Evolutionary conservation across 2,113 vertebrate species (phyloP).

Genomic region (Rhea americana): DNA sequence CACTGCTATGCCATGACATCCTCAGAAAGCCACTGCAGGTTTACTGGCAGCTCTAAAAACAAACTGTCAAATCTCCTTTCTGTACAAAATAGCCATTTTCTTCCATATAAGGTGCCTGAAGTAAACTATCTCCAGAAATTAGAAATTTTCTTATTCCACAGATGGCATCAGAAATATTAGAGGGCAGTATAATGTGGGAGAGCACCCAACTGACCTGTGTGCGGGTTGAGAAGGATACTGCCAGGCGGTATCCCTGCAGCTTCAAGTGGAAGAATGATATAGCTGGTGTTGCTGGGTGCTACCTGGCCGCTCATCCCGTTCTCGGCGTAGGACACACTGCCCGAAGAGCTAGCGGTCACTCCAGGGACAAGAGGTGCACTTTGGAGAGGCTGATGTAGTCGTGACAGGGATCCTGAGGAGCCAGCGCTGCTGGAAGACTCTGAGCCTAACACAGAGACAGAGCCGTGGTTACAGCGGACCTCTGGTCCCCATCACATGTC

Average conservation of each 20-base stretch:
- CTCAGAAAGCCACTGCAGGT: not conserved
- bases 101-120: not conserved
- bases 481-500: accelerated
- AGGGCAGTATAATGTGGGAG: not conserved
- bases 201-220: slow-evolving; percentile 83
- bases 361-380: slow-evolving; percentile 70
- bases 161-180: not conserved
- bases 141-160: not conserved
- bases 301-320: slow-evolving; percentile 76
- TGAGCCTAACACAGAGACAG: slow-evolving; percentile 68
- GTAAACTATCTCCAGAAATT: not conserved
- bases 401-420: slow-evolving; percentile 82
- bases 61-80: not conserved
- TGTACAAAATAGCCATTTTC: not conserved
- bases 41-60: not conserved
- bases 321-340: slow-evolving; percentile 75
- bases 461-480: not conserved
- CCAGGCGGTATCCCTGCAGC: slow-evolving; percentile 91
- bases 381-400: slow-evolving; percentile 84
- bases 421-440: slow-evolving; percentile 84
- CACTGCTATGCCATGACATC: not conserved
- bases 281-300: slow-evolving; percentile 81
- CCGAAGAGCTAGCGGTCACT: slow-evolving; percentile 66
- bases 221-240: slow-evolving; percentile 93
- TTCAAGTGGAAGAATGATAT: slow-evolving; percentile 87